Percentiles rank a stretch among this genome's conserved stretches.
phyloP scores from a whole-genome alignment of 2,113 vertebrate genomes.

The Silurus glanis region DNA sequence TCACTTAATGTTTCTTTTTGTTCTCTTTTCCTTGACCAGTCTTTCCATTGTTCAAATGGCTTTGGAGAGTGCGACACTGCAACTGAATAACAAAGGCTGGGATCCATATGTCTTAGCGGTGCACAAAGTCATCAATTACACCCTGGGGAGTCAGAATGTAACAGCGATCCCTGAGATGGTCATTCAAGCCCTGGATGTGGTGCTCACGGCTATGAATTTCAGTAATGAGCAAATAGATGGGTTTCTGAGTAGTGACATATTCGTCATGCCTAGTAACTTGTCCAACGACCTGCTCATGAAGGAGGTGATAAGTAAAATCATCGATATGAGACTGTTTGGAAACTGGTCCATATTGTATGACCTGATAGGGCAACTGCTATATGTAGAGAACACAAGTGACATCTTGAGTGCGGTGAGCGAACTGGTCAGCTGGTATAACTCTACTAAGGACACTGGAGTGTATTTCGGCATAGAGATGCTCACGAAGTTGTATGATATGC shows the following conservation, averaged over 20 bases:
- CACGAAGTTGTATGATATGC: conserved; percentile 52
- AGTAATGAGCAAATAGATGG: conserved; percentile 47
- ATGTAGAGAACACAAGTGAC: conserved; percentile 42
- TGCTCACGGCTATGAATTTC: conserved; percentile 62
- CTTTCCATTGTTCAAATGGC: conserved; percentile 52
- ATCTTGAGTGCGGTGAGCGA: conserved; percentile 53
- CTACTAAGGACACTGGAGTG: conserved; percentile 57
- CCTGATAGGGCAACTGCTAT: conserved; percentile 58
- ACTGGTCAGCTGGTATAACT: conserved; percentile 59
- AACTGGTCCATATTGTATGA: conserved; percentile 55
- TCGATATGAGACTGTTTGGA: conserved; percentile 56
- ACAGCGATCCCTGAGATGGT: conserved; percentile 51
- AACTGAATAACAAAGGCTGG: conserved; percentile 44
- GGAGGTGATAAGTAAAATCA: conserved; percentile 47
- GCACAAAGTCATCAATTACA: conserved; percentile 53
- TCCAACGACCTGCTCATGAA: conserved; percentile 47
- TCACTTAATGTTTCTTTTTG: conserved; percentile 7
- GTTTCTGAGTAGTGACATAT: conserved; percentile 35
- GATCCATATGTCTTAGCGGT: conserved; percentile 54
- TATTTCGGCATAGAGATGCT: conserved; percentile 63
- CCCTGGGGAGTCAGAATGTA: conserved; percentile 52
- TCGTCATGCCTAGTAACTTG: conserved; percentile 1
- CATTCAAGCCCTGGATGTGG: conserved; percentile 53
- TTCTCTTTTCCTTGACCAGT: conserved; percentile 55
- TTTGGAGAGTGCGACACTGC: conserved; percentile 46